A percentile compares a stretch with the other conserved stretches of the same genome.
Conservation (phyloP, 2,888 invertebrate species). For the Lycocerus yunnanus region DNA sequence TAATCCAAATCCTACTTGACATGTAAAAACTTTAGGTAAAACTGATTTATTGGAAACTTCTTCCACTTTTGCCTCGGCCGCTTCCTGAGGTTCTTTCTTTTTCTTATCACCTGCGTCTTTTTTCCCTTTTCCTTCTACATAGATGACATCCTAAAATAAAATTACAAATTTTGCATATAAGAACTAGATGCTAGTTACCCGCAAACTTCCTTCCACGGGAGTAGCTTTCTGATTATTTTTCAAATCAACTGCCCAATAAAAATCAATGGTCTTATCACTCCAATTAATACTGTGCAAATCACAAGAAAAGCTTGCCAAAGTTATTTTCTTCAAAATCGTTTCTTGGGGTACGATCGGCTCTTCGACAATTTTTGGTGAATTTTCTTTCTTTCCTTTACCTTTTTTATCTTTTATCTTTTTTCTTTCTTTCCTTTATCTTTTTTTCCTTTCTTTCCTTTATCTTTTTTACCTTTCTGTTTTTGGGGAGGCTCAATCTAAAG, state of each 20-base stretch:
- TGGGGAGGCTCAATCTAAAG: conserved; percentile 10
- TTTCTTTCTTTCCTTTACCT: neutral
- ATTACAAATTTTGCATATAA: neutral
- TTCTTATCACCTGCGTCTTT: conserved; percentile 1
- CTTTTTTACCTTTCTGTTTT: conserved; percentile 22
- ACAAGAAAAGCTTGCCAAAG: conserved; percentile 59
- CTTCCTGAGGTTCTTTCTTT: conserved; percentile 14
- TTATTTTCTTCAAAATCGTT: conserved; percentile 46
- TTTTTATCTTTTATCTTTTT: conserved; percentile 2
- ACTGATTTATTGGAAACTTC: conserved; percentile 15
- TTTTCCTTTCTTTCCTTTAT: conserved; percentile 10
- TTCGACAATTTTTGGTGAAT: neutral
- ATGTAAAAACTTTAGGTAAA: conserved; percentile 59
- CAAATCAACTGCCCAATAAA: conserved; percentile 61
- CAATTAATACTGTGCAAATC: conserved; percentile 58
- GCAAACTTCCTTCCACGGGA: conserved; percentile 49
- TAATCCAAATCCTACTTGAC: conserved; percentile 52
- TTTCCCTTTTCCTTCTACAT: conserved; percentile 25
- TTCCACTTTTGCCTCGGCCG: neutral
- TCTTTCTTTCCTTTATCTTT: conserved; percentile 1
- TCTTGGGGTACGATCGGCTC: conserved; percentile 35
- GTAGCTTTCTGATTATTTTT: conserved; percentile 39
- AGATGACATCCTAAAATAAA: conserved; percentile 27
- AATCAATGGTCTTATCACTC: conserved; percentile 61
- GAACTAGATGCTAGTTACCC: conserved; percentile 31